Base-by-base conservation (phyloP, 2,888 invertebrate genomes). In the Acanthosepion esculentum region DNA sequence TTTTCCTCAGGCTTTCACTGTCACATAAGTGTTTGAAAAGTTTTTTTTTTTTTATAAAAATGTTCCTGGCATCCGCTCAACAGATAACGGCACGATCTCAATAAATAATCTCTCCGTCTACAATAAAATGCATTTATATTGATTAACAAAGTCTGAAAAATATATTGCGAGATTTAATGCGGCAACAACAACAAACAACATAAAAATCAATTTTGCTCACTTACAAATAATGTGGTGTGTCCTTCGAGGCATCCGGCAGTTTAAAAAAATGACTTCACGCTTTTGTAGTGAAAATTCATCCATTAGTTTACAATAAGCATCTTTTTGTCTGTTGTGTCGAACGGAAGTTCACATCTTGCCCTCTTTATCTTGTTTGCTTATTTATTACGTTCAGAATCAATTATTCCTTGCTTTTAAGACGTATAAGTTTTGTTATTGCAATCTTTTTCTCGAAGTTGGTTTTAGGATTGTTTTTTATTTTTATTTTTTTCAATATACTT, bases 241-340 rank as follows among this genome's bases (percentile, higher is more conserved):
- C 12, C n/a, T n/a, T 78, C 15, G 78, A 78, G 78, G 78, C n/a
- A n/a, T 10, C 78, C 78, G n/a, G 33, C 78, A 33, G 15, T 78
- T 78, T 8, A 78, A 78, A 78, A 78, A 78, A 78, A 78, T n/a
- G n/a, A 78, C 78, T 78, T 41, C 12, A 23, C 10, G 78, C 78
- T 78, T 78, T 78, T 78, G 33, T 78, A 78, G 78, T 78, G 78
- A 78, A 78, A n/a, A 78, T 78, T 78, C 33, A n/a, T 78, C 78
- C 78, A 78, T 78, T 78, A 78, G 78, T 78, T 78, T 78, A n/a
- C n/a, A 78, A 78, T 78, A 78, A n/a, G 78, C 78, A 78, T n/a
- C 78, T 78, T 78, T 78, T 78, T 78, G 78, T 78, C 78, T 78
- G 0, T 33, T 78, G 15, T 78, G 78, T 78, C 78, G 15, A 78